Evolutionary conservation across 2,888 invertebrate genomes (phyloP).

Genomic region (Trissonchulus sp.): DNA sequence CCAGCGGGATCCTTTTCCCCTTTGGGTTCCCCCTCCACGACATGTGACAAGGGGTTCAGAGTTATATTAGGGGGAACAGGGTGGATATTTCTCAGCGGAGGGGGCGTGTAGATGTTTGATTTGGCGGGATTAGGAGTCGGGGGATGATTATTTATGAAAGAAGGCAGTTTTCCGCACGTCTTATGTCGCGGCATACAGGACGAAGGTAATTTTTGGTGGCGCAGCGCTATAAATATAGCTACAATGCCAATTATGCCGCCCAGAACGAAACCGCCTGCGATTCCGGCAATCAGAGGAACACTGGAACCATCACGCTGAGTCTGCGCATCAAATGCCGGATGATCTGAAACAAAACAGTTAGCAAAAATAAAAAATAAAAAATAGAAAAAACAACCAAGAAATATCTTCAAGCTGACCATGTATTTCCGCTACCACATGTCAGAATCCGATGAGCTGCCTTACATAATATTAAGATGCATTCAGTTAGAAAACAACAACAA

Average conservation of each 20-base stretch:
- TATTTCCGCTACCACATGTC: too few species aligned
- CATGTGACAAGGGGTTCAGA: constrained; percentile 9
- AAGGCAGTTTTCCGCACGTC: neutral
- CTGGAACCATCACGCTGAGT: too few species aligned
- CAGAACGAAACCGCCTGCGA: neutral
- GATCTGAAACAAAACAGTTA: too few species aligned
- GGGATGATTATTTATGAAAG: constrained; percentile 14
- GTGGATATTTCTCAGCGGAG: constrained; percentile 26
- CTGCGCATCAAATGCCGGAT: too few species aligned
- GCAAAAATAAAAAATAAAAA: too few species aligned
- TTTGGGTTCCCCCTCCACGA: neutral
- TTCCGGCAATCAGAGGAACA: neutral
- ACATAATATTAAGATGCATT: too few species aligned
- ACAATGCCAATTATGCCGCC: neutral
- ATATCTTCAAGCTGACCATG: too few species aligned
- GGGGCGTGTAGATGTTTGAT: constrained; percentile 32
- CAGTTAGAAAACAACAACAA: too few species aligned
- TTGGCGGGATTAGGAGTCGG: constrained; percentile 21
- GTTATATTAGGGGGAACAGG: neutral
- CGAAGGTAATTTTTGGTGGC: neutral
- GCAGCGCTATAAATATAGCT: neutral
- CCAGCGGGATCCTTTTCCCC: neutral
- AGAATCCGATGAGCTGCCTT: too few species aligned
- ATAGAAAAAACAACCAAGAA: too few species aligned
- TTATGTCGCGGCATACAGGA: neutral